These are phyloP conservation scores for Poeciliopsis gracilis DNA, from an alignment of 2,797 vertebrate species.

Conservation along the genomic window DNA sequence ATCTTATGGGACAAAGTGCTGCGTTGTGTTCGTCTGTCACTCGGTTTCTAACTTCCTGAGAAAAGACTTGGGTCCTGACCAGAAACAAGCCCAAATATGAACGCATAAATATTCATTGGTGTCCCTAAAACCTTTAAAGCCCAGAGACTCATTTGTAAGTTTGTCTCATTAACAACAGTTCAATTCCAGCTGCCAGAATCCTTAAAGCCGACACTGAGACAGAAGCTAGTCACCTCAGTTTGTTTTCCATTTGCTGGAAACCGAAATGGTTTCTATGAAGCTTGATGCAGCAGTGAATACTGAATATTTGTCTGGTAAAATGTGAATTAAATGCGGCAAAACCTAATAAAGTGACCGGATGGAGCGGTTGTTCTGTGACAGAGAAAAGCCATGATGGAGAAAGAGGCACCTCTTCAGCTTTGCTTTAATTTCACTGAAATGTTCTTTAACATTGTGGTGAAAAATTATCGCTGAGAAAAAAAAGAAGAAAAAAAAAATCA, in stretches of 20 bases:
- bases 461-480: background rate
- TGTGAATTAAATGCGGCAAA: background rate
- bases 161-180: background rate
- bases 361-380: background rate
- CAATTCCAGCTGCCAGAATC: background rate
- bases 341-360: background rate
- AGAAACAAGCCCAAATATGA: constrained; percentile 33
- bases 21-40: constrained; percentile 49
- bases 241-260: background rate
- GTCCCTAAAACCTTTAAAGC: constrained; percentile 17
- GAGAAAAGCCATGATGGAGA: background rate
- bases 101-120: background rate
- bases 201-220: background rate
- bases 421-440: background rate
- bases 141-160: constrained; percentile 15
- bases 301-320: background rate
- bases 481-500: background rate
- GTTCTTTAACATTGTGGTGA: background rate
- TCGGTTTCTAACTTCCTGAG: constrained; percentile 67
- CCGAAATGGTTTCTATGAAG: background rate
- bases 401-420: background rate
- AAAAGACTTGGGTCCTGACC: constrained; percentile 49
- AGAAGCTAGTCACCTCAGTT: background rate
- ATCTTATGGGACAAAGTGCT: constrained; percentile 71
- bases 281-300: background rate